Conservation (phyloP, 2,888 invertebrate genomes). For the Taphrorychus bicolor region DNA sequence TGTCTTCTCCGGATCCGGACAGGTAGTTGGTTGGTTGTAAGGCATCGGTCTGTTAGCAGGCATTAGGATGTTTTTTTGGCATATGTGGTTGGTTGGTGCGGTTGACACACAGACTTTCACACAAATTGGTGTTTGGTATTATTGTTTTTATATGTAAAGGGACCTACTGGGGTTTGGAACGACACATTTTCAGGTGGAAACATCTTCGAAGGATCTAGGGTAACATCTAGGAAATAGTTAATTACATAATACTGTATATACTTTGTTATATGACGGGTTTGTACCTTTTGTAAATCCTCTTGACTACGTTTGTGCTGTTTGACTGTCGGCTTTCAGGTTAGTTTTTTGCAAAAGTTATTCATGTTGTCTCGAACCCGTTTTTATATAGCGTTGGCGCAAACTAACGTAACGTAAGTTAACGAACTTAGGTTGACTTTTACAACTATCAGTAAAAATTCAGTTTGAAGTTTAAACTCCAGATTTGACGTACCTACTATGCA, state of each 20-base stretch:
- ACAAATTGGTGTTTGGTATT: conserved; percentile 14
- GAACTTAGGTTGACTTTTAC: too few species aligned
- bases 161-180: conserved; percentile 17
- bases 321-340: too few species aligned
- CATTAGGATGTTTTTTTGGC: conserved; percentile 28
- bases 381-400: too few species aligned
- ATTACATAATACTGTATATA: too few species aligned
- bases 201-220: conserved; percentile 2
- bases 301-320: too few species aligned
- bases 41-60: conserved; percentile 56
- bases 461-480: too few species aligned
- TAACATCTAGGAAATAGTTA: conserved; percentile 1
- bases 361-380: too few species aligned
- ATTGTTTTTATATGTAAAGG: conserved; percentile 11
- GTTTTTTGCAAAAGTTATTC: too few species aligned
- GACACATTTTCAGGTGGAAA: conserved; percentile 13
- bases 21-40: conserved; percentile 49
- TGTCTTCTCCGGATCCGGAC: conserved; percentile 37
- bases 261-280: background rate
- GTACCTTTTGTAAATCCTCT: background rate
- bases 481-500: too few species aligned
- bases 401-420: too few species aligned
- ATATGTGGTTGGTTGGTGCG: conserved; percentile 18
- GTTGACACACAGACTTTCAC: conserved; percentile 34
- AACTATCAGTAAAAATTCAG: too few species aligned